Conservation (phyloP, 2,888 invertebrate genomes). For the Agonopterix arenella region DNA sequence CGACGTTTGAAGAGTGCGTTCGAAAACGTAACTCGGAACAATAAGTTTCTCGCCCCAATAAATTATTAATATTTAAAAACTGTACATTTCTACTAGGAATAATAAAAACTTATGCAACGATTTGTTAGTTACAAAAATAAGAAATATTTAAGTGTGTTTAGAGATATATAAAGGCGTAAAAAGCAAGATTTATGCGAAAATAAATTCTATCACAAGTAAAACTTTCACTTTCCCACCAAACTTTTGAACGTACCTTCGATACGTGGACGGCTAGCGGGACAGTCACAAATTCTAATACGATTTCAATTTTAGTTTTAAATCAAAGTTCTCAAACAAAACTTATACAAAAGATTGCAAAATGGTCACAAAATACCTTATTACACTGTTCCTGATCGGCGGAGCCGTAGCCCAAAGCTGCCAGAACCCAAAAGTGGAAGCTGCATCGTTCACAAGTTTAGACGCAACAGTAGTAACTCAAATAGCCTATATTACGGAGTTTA, state of each 20-base stretch:
- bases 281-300: conserved; percentile 6
- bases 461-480: conserved; percentile 93
- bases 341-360: conserved; percentile 47
- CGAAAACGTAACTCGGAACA: conserved; percentile 14
- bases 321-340: conserved; percentile 27
- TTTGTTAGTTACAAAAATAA: no score
- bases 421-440: conserved; percentile 83
- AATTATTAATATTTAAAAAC: not conserved
- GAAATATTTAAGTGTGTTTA: no score
- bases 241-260: conserved; percentile 14
- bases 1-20: conserved; percentile 47
- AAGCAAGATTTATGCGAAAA: no score
- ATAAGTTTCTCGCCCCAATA: not conserved
- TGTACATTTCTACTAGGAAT: not conserved
- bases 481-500: conserved; percentile 94
- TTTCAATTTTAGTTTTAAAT: conserved; percentile 18
- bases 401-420: conserved; percentile 49
- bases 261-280: conserved; percentile 16
- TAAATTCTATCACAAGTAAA: not conserved
- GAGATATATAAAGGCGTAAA: no score
- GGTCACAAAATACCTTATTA: conserved; percentile 56
- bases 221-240: conserved; percentile 6
- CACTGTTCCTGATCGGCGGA: conserved; percentile 39
- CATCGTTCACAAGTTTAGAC: conserved; percentile 93
- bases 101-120: no score